Evolutionary conservation across 2,888 invertebrate species (phyloP).

Genomic region (Piscicola geometra): DNA sequence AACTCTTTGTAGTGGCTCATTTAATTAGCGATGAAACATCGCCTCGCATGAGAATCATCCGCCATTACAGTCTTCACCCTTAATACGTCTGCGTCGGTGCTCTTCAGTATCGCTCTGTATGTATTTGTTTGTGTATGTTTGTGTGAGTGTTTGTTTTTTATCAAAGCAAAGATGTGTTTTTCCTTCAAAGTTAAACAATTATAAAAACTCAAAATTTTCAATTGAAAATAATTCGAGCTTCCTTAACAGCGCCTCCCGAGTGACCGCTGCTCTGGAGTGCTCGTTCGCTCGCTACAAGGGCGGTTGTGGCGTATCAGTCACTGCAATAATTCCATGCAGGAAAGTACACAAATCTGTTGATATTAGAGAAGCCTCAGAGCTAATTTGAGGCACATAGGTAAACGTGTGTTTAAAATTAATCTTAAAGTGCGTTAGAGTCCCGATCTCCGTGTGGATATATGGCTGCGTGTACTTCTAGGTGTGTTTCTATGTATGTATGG

Average conservation of each 20-base stretch:
- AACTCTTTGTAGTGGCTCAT: conserved; percentile 21
- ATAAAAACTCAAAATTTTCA: too few species aligned
- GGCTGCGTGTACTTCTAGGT: too few species aligned
- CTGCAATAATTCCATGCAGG: background rate
- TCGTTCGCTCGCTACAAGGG: too few species aligned
- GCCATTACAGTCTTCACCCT: background rate
- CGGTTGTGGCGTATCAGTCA: too few species aligned
- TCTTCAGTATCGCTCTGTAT: too few species aligned
- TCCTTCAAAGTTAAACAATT: too few species aligned
- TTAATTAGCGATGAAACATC: conserved; percentile 12
- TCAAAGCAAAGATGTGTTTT: background rate
- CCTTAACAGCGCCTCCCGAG: too few species aligned
- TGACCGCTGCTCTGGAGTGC: too few species aligned
- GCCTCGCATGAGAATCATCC: conserved; percentile 9
- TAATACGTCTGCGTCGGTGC: background rate
- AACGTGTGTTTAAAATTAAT: conserved; percentile 15
- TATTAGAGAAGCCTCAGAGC: conserved; percentile 3
- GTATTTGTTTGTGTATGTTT: background rate
- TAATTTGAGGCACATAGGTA: conserved; percentile 6
- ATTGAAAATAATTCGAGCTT: too few species aligned
- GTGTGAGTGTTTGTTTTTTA: background rate
- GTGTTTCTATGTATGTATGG: too few species aligned
- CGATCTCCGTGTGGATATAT: too few species aligned
- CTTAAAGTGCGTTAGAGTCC: background rate
- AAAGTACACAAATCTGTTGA: conserved; percentile 14